phyloP scores from a whole-genome alignment of 2,113 vertebrate species.

The Pelvicachromis taeniatus region DNA sequence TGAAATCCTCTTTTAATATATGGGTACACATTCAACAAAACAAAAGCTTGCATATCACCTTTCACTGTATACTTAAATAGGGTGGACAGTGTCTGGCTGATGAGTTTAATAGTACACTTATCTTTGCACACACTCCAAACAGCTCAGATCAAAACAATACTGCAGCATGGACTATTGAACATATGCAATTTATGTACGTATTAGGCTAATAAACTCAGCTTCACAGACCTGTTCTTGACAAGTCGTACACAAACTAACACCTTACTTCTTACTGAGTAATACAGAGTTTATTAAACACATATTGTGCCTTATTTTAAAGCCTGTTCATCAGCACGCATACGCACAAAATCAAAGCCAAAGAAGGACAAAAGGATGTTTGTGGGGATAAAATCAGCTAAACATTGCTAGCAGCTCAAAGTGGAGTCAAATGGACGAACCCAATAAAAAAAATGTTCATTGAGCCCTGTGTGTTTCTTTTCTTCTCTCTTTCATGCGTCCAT shows the following conservation, averaged over 20 bases:
- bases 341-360: background rate
- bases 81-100: background rate
- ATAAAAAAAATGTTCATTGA: background rate
- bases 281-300: background rate
- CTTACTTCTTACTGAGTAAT: background rate
- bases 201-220: background rate
- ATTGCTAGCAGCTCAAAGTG: background rate
- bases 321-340: background rate
- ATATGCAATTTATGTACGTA: background rate
- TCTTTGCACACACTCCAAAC: background rate
- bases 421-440: background rate
- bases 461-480: background rate
- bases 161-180: background rate
- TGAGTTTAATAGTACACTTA: background rate
- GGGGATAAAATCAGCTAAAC: background rate
- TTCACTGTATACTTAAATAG: background rate
- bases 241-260: background rate
- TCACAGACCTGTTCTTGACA: slow-evolving; percentile 13
- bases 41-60: background rate
- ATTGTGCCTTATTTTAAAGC: background rate
- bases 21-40: background rate
- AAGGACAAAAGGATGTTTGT: background rate
- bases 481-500: background rate
- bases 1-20: background rate
- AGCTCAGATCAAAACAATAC: background rate